These are phyloP conservation scores for Dendrolimus houi DNA, from an alignment of 2,888 invertebrate genomes.

Conservation along the genomic window DNA sequence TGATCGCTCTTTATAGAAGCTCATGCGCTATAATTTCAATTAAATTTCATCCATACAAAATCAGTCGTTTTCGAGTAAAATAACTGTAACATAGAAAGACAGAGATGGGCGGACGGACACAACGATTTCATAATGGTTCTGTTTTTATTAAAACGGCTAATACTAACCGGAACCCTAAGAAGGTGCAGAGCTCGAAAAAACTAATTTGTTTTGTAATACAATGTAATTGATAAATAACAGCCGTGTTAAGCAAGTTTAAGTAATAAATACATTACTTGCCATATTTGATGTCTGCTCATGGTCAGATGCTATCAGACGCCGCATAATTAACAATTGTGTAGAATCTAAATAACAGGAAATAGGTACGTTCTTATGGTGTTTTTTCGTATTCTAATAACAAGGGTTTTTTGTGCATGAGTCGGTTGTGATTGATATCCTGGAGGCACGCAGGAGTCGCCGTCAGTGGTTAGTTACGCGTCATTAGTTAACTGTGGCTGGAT, in stretches of 20 bases:
- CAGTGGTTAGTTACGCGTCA: constrained; percentile 25
- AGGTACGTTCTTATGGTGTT: not conserved
- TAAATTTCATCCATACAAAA: too few species aligned
- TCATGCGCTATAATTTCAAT: too few species aligned
- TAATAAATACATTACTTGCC: not conserved
- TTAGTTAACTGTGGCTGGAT: constrained; percentile 14
- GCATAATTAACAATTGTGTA: not conserved
- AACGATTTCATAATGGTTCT: too few species aligned
- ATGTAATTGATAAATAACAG: not conserved
- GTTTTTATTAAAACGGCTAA: too few species aligned
- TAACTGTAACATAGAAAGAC: too few species aligned
- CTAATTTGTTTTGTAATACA: too few species aligned
- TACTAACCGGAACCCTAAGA: too few species aligned
- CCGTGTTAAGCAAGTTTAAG: not conserved
- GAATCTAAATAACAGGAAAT: not conserved
- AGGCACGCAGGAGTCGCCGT: constrained; percentile 22
- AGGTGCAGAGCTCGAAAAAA: too few species aligned
- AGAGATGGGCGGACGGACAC: too few species aligned
- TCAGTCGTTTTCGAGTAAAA: too few species aligned
- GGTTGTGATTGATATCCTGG: constrained; percentile 34
- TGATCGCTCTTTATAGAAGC: too few species aligned
- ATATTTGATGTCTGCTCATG: not conserved
- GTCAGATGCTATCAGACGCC: not conserved
- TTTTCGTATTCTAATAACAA: not conserved
- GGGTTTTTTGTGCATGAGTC: constrained; percentile 19